A percentile compares a stretch with the other conserved stretches of the same genome.
Evolutionary conservation across 2,113 vertebrate genomes (phyloP).

Genomic region (Echinops telfairi): DNA sequence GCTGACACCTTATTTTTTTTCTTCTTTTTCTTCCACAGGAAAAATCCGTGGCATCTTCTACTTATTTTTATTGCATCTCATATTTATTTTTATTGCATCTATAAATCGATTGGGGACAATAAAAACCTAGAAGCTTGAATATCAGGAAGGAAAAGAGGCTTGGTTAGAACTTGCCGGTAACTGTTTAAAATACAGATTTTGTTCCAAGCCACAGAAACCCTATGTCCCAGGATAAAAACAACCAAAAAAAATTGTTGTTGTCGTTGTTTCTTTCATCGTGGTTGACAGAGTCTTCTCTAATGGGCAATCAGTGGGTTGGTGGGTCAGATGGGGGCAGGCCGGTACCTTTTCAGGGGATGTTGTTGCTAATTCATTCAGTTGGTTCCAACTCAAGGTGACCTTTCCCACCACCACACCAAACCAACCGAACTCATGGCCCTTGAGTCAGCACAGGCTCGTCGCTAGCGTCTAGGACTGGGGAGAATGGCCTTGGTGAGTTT

Average conservation of each 20-base stretch:
- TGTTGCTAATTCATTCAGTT: neutral
- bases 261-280: neutral
- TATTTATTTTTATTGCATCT: conserved; percentile 69
- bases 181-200: conserved; percentile 40
- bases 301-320: rapidly evolving
- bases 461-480: too few species aligned
- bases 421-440: too few species aligned
- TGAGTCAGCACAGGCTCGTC: too few species aligned
- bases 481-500: too few species aligned
- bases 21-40: conserved; percentile 37
- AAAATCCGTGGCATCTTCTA: conserved; percentile 31
- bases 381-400: neutral
- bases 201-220: neutral
- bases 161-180: conserved; percentile 17
- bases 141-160: conserved; percentile 69
- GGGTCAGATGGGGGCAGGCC: neutral
- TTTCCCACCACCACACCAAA: neutral
- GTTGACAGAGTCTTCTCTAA: neutral
- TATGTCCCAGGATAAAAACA: neutral
- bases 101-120: conserved; percentile 59
- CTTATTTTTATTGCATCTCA: conserved; percentile 65
- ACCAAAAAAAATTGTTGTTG: too few species aligned
- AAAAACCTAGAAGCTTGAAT: conserved; percentile 63
- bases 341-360: neutral
- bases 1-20: conserved; percentile 1